Conservation (phyloP, 2,113 vertebrate genomes). For the Lethenteron reissneri region DNA sequence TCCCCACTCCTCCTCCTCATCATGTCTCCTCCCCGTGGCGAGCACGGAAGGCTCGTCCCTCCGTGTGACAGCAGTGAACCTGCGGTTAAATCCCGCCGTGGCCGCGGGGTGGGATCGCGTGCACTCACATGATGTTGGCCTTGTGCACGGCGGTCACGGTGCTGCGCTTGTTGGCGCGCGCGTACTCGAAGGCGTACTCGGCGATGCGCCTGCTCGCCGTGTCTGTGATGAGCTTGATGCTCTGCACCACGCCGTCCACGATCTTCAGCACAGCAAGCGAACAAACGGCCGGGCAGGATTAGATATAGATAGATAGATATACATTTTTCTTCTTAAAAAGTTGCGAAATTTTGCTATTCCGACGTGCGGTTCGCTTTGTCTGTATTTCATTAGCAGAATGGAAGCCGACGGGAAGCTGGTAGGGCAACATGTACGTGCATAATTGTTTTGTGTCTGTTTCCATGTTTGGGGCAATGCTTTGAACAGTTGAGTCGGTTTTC, state of each 20-base stretch:
- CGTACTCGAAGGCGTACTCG: constrained; percentile 81
- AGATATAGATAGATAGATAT: constrained; percentile 3
- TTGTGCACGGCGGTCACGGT: constrained; percentile 86
- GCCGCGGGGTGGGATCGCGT: too few relatives aligned
- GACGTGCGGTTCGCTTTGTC: not conserved
- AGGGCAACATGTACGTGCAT: too few relatives aligned
- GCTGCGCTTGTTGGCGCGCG: constrained; percentile 60
- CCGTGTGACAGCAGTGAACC: too few relatives aligned
- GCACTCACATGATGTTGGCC: constrained; percentile 78
- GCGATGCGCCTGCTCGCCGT: constrained; percentile 65
- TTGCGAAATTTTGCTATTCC: not conserved
- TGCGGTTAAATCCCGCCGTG: too few relatives aligned
- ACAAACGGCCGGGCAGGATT: not conserved
- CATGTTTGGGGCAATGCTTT: too few relatives aligned
- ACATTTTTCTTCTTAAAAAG: not conserved
- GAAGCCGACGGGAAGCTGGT: too few relatives aligned
- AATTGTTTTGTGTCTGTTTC: too few relatives aligned
- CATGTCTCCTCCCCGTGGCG: not conserved
- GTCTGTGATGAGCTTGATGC: constrained; percentile 90
- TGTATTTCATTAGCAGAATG: too few relatives aligned
- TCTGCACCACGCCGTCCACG: constrained; percentile 83
- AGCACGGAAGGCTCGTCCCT: not conserved
- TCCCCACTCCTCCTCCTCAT: not conserved
- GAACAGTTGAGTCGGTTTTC: too few relatives aligned
- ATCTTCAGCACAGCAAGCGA: constrained; percentile 27